These are phyloP conservation scores for Eristalis arbustorum DNA, from an alignment of 2,888 invertebrate species.

Conservation along the genomic window DNA sequence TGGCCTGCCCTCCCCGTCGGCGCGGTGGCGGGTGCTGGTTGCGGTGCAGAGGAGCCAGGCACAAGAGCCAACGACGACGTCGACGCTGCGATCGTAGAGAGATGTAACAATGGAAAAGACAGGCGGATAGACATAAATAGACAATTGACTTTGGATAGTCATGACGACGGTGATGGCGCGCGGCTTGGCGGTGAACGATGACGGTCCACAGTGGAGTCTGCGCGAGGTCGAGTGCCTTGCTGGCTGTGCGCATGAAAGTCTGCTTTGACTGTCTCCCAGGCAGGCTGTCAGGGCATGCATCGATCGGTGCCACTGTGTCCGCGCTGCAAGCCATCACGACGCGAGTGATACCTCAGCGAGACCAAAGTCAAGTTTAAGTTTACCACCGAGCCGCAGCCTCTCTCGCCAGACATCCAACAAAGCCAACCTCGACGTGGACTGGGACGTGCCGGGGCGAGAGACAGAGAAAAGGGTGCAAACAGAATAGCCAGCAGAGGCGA, in stretches of 20 bases:
- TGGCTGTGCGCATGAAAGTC: neutral
- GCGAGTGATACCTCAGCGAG: constrained; percentile 20
- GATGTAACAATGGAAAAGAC: constrained; percentile 68
- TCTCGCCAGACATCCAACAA: neutral
- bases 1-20: neutral
- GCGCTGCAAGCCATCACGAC: neutral
- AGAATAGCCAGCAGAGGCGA: neutral
- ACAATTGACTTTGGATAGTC: constrained; percentile 65
- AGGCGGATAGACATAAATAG: constrained; percentile 68
- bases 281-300: no score
- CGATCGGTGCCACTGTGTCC: neutral
- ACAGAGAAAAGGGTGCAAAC: neutral
- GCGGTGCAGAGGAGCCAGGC: neutral
- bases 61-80: neutral
- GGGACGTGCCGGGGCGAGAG: neutral
- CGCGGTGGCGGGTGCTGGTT: neutral
- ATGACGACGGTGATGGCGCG: constrained; percentile 37
- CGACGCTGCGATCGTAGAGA: constrained; percentile 57
- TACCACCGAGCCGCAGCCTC: constrained; percentile 18
- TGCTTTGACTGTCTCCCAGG: no score
- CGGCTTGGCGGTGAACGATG: neutral
- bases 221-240: neutral
- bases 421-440: constrained; percentile 14
- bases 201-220: constrained; percentile 5
- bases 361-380: constrained; percentile 69